Base-by-base conservation (phyloP, 1,140 invertebrate genomes). In the Bacillus rossius region DNA sequence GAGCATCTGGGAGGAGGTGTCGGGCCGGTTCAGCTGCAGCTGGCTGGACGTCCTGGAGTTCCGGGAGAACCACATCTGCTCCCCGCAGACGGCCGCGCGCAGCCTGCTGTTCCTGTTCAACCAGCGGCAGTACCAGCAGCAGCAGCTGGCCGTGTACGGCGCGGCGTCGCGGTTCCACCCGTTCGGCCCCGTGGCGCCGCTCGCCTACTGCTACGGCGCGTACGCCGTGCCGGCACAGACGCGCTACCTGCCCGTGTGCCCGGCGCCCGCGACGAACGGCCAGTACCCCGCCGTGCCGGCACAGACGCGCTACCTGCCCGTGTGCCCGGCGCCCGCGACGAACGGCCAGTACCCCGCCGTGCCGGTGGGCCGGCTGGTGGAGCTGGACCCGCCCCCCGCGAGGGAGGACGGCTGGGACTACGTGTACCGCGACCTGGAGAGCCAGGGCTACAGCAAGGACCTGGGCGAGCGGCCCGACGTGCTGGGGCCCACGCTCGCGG, bases 391-490 rank as follows among this genome's bases (percentile, higher is more conserved):
- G n/a, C n/a, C n/a, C n/a, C n/a, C n/a, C n/a, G n/a, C n/a, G 81
- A 83, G 55, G 81, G 80, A 2, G 79, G 86, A 87, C 57, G 81
- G 80, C 47, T 90, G 88, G 87, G 85, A 88, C 67, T 90, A 87
- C 67, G 89, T 91, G 0, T 90, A 86, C 65, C 79, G 83, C 61
- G 87, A 87, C 71, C 72, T 90, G 3, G 85, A 88, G 57, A 86
- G 80, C 62, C 81, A 84, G 61, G 84, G 87, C 1, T 87, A 89
- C 62, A 83, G 80, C 2, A 87, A 86, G 65, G 83, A 86, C 70
- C 68, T 84, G 5, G 81, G 78, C 2, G 83, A 86, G 49, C 71
- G 79, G 16, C 79, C 81, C 8, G 83, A 85, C 70, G 70, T 86
- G 55, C 61, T 81, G 60, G 78, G 80, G 64, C 77, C 80, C 26